Percentiles rank a stretch among this genome's conserved stretches.
Conservation (phyloP, 2,888 invertebrate genomes). For the Dinocampus coccinellae region DNA sequence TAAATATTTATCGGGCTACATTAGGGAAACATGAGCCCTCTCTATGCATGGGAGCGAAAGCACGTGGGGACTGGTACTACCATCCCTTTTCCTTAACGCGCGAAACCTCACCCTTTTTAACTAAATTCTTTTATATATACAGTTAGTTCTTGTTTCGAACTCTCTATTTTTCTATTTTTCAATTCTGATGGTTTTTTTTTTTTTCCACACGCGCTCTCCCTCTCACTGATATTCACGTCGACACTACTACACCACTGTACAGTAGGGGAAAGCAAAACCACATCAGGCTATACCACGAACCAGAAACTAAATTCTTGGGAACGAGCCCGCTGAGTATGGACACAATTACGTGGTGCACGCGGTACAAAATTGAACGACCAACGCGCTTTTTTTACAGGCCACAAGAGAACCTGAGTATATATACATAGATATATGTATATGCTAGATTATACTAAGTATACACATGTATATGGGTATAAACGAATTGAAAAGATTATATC, state of each 20-base stretch:
- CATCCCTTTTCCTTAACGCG: conserved; percentile 50
- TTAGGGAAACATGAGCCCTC: conserved; percentile 67
- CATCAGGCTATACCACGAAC: conserved; percentile 47
- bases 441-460: neutral
- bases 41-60: conserved; percentile 66
- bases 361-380: conserved; percentile 61
- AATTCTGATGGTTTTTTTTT: conserved; percentile 14
- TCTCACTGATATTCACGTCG: neutral
- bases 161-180: conserved; percentile 19
- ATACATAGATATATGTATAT: neutral
- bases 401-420: neutral
- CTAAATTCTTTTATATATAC: neutral
- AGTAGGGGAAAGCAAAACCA: conserved; percentile 29
- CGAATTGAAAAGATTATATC: conserved; percentile 13
- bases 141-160: conserved; percentile 29
- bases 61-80: conserved; percentile 58
- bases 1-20: conserved; percentile 67
- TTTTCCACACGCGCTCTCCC: conserved; percentile 17
- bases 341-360: conserved; percentile 61
- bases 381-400: conserved; percentile 52
- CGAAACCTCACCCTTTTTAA: conserved; percentile 31
- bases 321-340: conserved; percentile 62
- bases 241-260: conserved; percentile 13
- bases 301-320: conserved; percentile 62
- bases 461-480: neutral